A percentile compares a stretch with the other conserved stretches of the same genome.
These are phyloP conservation scores for Drosophila phalerata DNA, from an alignment of 2,888 invertebrate species.

Conservation along the genomic window DNA sequence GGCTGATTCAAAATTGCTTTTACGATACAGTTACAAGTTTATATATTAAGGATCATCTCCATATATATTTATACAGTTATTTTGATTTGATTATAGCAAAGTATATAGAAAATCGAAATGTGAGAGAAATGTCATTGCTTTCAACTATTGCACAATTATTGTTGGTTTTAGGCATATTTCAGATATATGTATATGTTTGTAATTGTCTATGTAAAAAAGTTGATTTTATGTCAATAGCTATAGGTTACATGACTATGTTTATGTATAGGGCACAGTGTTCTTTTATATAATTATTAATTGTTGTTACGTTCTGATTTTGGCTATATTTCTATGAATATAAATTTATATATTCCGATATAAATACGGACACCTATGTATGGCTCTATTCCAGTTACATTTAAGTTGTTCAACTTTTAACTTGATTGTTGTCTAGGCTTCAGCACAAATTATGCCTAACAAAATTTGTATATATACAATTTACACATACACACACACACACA, in stretches of 20 bases:
- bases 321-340: conserved; percentile 20
- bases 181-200: conserved; percentile 6
- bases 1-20: conserved; percentile 19
- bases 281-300: conserved; percentile 19
- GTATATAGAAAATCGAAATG: conserved; percentile 25
- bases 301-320: conserved; percentile 25
- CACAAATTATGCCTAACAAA: conserved; percentile 26
- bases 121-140: conserved; percentile 36
- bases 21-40: conserved; percentile 10
- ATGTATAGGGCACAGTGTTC: conserved; percentile 40
- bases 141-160: conserved; percentile 69
- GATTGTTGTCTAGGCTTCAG: conserved; percentile 31
- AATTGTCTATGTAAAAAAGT: conserved; percentile 23
- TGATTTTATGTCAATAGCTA: conserved; percentile 12
- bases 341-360: conserved; percentile 8
- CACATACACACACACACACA: conserved; percentile 7
- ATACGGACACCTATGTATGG: conserved; percentile 27
- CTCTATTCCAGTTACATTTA: conserved; percentile 37
- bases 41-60: background rate
- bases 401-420: conserved; percentile 27
- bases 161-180: conserved; percentile 18
- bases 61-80: conserved; percentile 8
- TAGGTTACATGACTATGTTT: conserved; percentile 13
- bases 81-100: conserved; percentile 19
- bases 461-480: conserved; percentile 37